These are phyloP conservation scores for Drosophila busckii DNA, from an alignment of 1,140 invertebrate species.

Conservation along the genomic window DNA sequence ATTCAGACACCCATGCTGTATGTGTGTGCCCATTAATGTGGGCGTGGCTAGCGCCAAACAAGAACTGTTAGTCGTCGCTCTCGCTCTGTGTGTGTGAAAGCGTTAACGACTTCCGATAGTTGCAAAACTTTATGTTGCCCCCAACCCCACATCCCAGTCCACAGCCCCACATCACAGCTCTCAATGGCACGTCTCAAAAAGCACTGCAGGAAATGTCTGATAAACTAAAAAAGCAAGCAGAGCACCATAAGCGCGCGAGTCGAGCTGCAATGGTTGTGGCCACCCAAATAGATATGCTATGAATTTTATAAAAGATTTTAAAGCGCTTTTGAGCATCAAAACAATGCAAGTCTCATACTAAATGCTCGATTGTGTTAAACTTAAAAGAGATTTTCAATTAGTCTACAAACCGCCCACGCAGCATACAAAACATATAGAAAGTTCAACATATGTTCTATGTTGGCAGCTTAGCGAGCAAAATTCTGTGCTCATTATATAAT, in stretches of 20 bases:
- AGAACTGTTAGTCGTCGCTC: not conserved
- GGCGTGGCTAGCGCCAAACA: conserved; percentile 13
- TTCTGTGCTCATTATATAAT: conserved; percentile 63
- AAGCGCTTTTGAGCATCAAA: too few species aligned
- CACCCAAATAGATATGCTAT: conserved; percentile 1
- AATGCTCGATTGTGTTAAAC: too few species aligned
- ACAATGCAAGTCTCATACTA: too few species aligned
- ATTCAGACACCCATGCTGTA: not conserved
- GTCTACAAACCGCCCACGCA: conserved; percentile 2
- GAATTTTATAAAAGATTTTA: not conserved
- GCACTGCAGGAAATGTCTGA: conserved; percentile 60
- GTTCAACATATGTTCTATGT: conserved; percentile 24
- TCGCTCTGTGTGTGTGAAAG: conserved; percentile 43
- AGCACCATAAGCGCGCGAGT: conserved; percentile 17
- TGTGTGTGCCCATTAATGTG: conserved; percentile 43
- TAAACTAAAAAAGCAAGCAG: conserved; percentile 52
- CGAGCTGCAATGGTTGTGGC: conserved; percentile 14
- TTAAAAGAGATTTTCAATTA: conserved; percentile 9
- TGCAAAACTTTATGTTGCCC: conserved; percentile 49
- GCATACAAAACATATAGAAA: conserved; percentile 11
- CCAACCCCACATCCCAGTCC: not conserved
- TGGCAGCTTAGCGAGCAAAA: conserved; percentile 29
- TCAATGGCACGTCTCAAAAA: conserved; percentile 43
- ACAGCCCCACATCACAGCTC: not conserved
- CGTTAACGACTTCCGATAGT: conserved; percentile 73